A percentile compares a stretch with the other conserved stretches of the same genome.
Conservation (phyloP, 2,888 invertebrate genomes). For the Papilio gigon region DNA sequence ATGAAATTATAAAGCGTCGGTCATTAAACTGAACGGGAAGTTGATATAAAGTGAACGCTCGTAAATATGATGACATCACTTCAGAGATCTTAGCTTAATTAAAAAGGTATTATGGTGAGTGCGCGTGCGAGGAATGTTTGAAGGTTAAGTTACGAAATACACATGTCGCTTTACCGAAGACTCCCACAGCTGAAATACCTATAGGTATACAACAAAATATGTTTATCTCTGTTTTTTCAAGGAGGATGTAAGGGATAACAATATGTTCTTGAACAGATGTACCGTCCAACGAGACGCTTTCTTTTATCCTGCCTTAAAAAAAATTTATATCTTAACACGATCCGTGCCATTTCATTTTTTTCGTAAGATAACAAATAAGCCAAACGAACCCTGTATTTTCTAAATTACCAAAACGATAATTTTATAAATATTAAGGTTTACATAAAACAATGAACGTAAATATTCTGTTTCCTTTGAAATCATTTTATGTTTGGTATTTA, state of each 20-base stretch:
- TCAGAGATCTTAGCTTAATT: slow-evolving; percentile 25
- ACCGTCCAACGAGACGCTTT: neutral
- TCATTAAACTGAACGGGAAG: slow-evolving; percentile 19
- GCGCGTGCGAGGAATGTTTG: slow-evolving; percentile 18
- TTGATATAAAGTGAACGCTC: slow-evolving; percentile 1
- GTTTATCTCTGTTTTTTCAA: too few relatives aligned
- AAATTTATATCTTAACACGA: neutral
- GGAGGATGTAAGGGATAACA: too few relatives aligned
- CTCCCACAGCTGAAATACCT: too few relatives aligned
- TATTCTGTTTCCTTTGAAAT: neutral
- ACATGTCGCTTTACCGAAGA: too few relatives aligned
- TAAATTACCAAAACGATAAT: too few relatives aligned
- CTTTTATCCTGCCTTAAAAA: neutral
- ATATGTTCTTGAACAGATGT: too few relatives aligned
- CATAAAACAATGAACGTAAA: too few relatives aligned
- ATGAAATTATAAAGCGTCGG: neutral
- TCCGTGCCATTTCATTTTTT: too few relatives aligned
- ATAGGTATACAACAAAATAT: too few relatives aligned
- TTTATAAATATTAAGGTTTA: too few relatives aligned
- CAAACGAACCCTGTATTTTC: neutral
- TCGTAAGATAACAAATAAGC: too few relatives aligned
- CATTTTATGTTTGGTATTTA: too few relatives aligned
- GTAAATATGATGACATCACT: slow-evolving; percentile 27
- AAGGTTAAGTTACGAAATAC: slow-evolving; percentile 26
- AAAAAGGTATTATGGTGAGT: slow-evolving; percentile 25